Percentiles rank a stretch among this genome's conserved stretches.
phyloP scores from a whole-genome alignment of 2,797 vertebrate species.

The Hyperoplus immaculatus region DNA sequence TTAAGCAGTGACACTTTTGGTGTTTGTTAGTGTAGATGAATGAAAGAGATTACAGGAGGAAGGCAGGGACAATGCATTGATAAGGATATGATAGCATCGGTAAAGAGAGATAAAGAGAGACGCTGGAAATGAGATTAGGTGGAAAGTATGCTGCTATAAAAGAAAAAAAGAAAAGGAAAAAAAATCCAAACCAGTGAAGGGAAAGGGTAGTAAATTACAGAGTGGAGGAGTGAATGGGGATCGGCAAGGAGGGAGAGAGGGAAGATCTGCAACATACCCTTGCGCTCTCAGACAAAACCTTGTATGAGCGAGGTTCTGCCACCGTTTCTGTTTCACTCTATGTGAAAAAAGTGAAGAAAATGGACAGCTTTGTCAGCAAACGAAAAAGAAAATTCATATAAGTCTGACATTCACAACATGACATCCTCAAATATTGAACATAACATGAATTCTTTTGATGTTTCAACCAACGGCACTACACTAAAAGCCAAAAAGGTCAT shows the following conservation, averaged over 20 bases:
- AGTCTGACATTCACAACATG: neutral
- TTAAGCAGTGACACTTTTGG: neutral
- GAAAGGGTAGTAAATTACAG: constrained; percentile 37
- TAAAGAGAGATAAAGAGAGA: neutral
- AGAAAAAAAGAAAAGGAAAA: neutral
- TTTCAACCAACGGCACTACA: neutral
- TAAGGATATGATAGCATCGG: constrained; percentile 5
- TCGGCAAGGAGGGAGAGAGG: constrained; percentile 26
- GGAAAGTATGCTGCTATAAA: constrained; percentile 14
- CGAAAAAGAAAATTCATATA: neutral
- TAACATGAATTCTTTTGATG: neutral
- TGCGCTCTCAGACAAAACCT: constrained; percentile 89
- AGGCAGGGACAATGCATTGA: constrained; percentile 16
- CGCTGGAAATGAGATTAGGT: constrained; percentile 4
- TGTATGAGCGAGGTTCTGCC: constrained; percentile 82
- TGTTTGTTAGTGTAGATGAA: neutral
- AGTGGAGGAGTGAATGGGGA: constrained; percentile 36
- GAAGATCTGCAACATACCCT: constrained; percentile 88
- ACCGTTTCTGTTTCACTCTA: constrained; percentile 80
- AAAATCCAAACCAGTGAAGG: constrained; percentile 11
- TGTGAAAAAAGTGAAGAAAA: constrained; percentile 68
- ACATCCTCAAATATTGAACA: constrained; percentile 10
- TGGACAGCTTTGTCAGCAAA: constrained; percentile 49
- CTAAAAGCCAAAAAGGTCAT: neutral
- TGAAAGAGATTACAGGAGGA: neutral